phyloP scores from a whole-genome alignment of 2,113 vertebrate genomes.

The Oreocharis arfaki region DNA sequence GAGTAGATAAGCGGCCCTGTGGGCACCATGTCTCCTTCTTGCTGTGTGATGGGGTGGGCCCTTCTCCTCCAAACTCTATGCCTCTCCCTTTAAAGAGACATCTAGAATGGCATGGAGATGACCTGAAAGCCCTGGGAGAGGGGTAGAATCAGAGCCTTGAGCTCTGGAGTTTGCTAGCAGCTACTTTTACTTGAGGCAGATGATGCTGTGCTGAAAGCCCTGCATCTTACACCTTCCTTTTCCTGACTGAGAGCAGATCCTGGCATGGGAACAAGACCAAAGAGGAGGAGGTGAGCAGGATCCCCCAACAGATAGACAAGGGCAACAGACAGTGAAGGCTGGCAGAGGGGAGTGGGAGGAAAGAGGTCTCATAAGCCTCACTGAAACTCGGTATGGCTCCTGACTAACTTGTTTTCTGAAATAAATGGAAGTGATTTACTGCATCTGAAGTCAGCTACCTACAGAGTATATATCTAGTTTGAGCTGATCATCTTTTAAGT shows the following conservation, averaged over 20 bases:
- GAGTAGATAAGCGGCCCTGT: background rate
- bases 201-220: background rate
- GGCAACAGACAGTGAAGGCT: background rate
- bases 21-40: background rate
- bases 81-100: background rate
- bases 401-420: background rate
- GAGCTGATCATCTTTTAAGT: background rate
- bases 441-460: background rate
- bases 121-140: background rate
- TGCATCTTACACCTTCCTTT: background rate
- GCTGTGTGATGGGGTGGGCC: fast-evolving
- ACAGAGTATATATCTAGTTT: background rate
- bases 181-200: background rate
- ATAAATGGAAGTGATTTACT: background rate
- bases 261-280: background rate
- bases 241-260: background rate
- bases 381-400: background rate
- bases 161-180: background rate
- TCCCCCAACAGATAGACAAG: background rate
- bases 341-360: background rate
- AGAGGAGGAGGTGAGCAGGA: background rate
- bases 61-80: background rate
- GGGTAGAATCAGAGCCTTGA: background rate
- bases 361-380: background rate
- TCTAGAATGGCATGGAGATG: background rate